Conservation (phyloP, 1,140 invertebrate species). For the Drosophila neocordata region DNA sequence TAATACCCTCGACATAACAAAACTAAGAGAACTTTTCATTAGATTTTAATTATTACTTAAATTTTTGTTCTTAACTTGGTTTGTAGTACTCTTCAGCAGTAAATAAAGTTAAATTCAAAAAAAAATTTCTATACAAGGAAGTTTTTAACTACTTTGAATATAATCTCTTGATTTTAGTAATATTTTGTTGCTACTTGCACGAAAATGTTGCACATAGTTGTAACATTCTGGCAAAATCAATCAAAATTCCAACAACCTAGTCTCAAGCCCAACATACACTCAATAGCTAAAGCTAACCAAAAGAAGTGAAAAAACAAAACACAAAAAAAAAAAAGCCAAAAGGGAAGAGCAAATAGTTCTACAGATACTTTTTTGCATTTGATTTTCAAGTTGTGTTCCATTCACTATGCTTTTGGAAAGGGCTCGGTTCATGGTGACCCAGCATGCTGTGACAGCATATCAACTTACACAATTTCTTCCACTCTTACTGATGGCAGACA, state of each 20-base stretch:
- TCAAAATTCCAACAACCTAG: not conserved
- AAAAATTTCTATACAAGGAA: no score
- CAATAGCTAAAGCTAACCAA: not conserved
- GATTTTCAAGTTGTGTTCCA: slow-evolving; percentile 56
- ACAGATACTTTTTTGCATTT: slow-evolving; percentile 62
- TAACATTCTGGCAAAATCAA: not conserved
- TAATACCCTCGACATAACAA: not conserved
- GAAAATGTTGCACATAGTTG: no score
- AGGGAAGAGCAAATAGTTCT: slow-evolving; percentile 34
- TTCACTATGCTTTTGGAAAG: not conserved
- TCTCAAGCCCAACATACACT: not conserved
- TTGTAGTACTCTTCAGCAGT: no score
- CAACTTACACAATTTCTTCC: slow-evolving; percentile 44
- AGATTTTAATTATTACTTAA: no score
- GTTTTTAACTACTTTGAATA: no score
- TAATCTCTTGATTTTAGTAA: no score
- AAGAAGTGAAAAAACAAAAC: not conserved
- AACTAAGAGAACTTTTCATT: no score
- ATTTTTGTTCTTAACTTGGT: no score
- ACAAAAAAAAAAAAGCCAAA: not conserved
- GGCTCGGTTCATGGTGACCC: not conserved
- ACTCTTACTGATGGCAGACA: slow-evolving; percentile 38
- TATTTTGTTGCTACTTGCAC: no score
- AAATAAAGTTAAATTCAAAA: no score
- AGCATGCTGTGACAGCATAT: slow-evolving; percentile 53